Evolutionary conservation across 2,797 vertebrate genomes (phyloP), one percentile per base, ranked within the genome.

Genomic region (Girardinus metallicus): DNA sequence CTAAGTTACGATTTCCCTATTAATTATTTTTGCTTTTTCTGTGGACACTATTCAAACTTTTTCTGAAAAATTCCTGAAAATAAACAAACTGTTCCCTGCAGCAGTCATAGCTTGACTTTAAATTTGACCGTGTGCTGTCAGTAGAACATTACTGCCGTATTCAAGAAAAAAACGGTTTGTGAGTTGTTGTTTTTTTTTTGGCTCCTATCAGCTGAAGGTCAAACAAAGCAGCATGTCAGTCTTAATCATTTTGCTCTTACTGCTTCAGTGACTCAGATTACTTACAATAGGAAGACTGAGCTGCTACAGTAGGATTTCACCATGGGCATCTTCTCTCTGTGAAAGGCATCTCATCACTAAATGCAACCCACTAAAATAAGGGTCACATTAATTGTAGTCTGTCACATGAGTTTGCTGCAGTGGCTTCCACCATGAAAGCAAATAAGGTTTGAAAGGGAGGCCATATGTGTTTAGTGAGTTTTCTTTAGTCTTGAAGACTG

Each of bases 171-270:
- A 51, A n/a, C n/a, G 74, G 62, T 87, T 87, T 84, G 39, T 80
- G 73, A 4, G 43, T 11, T 12, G 31, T 39, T 34, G 70, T 41
- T 18, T 73, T 31, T 29, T 49, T 70, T 90, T 83, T 74, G 82
- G 71, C 77, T 89, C 21, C 75, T 82, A 89, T 90, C 83, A 92
- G 83, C 77, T 79, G 83, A 93, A 93, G 91, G 93, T 93, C 90
- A 89, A 73, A 85, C 31, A 31, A 78, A 87, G 85, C 88, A 82
- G 77, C 81, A 36, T 87, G 92, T 94, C 93, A 81, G 78, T 87
- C 84, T 89, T 64, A 9, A 90, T 94, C 88, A 88, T 55, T 84
- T 92, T 88, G 80, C 86, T 85, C 81, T 80, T 10, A 3, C 71
- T 77, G 82, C 83, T 68, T 90, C 73, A n/a, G 77, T 89, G 89